Conservation (phyloP, 1,140 invertebrate species). For the Steinernema khuongi region DNA sequence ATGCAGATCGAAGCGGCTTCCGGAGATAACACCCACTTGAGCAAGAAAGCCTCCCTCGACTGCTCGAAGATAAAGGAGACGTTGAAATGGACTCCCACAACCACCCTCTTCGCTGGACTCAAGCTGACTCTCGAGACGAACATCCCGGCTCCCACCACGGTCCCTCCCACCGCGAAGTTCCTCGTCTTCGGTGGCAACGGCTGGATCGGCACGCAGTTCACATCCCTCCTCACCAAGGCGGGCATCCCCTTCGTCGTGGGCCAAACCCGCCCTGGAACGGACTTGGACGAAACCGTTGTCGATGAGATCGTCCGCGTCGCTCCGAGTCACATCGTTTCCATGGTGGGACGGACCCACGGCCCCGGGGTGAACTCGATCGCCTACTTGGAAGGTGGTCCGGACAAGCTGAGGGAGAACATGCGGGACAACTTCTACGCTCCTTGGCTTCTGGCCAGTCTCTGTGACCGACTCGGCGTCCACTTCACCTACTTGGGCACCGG, state of each 20-base stretch:
- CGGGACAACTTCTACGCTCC: conserved; percentile 45
- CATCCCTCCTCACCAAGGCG: conserved; percentile 16
- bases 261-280: conserved; percentile 21
- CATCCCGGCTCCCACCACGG: neutral
- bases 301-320: conserved; percentile 34
- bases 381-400: conserved; percentile 29
- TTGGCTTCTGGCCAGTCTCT: conserved; percentile 43
- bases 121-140: conserved; percentile 14
- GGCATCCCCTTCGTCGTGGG: conserved; percentile 24
- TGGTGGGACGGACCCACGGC: conserved; percentile 33
- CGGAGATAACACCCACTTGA: neutral
- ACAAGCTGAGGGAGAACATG: conserved; percentile 41
- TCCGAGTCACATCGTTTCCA: conserved; percentile 23
- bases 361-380: conserved; percentile 16
- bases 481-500: conserved; percentile 45
- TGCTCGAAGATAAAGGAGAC: neutral
- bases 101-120: neutral
- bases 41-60: neutral
- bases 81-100: neutral
- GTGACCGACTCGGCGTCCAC: conserved; percentile 39
- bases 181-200: conserved; percentile 40
- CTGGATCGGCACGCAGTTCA: conserved; percentile 35
- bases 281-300: conserved; percentile 36
- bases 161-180: conserved; percentile 21
- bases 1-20: neutral